A percentile compares a stretch with the other conserved stretches of the same genome.
phyloP scores from a whole-genome alignment of 37 sponge, comb jelly and placozoan genomes.

The Spongilla lacustris region DNA sequence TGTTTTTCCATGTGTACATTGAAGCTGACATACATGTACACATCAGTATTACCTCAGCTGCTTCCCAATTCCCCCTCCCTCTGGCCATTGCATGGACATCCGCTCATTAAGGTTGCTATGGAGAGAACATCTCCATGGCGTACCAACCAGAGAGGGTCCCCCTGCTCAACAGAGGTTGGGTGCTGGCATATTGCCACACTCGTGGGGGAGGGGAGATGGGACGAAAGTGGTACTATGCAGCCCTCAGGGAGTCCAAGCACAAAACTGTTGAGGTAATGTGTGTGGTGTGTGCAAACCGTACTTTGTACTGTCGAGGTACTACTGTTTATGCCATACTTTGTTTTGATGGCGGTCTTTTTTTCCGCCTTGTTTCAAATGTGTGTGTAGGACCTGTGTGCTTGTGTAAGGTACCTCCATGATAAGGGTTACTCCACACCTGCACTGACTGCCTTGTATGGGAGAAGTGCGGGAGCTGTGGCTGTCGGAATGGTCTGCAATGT shows the following conservation, averaged over 20 bases:
- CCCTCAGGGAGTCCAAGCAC: constrained; percentile 23
- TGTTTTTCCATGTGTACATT: no score
- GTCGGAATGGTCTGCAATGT: constrained; percentile 56
- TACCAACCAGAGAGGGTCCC: constrained; percentile 16
- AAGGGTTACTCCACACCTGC: constrained; percentile 36
- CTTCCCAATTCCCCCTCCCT: no score
- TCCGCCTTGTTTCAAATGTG: background rate
- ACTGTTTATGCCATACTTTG: no score
- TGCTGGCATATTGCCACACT: constrained; percentile 67
- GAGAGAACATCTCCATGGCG: constrained; percentile 11
- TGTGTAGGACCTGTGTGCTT: constrained; percentile 43
- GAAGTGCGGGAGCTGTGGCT: constrained; percentile 56
- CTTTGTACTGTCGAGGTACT: no score
- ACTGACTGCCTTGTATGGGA: constrained; percentile 48
- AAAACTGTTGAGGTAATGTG: constrained; percentile 33
- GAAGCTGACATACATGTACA: no score
- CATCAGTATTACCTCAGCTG: no score
- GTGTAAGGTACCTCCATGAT: constrained; percentile 33
- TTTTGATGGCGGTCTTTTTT: constrained; percentile 2
- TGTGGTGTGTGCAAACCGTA: background rate
- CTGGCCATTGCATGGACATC: no score
- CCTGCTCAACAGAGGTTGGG: constrained; percentile 56
- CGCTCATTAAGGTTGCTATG: constrained; percentile 68
- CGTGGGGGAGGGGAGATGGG: constrained; percentile 71
- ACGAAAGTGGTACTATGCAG: constrained; percentile 44